Evolutionary conservation across 2,113 vertebrate species (phyloP), one percentile per base, ranked within the genome.

Genomic region (Alethe castanea): DNA sequence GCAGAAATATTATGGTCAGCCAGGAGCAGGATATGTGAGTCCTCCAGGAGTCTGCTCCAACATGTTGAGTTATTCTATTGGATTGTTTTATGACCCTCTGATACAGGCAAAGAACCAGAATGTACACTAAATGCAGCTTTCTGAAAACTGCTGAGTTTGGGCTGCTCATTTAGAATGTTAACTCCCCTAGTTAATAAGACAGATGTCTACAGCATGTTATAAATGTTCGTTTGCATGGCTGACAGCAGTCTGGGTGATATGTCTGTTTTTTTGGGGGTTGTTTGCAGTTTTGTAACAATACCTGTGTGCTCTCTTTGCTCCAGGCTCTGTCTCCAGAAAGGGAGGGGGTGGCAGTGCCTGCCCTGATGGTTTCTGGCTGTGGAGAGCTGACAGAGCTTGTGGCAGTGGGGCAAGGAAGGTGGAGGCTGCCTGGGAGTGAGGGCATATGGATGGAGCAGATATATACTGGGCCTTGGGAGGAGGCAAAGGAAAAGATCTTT

Each of bases 1-100:
- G 82, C 48, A 65, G 83, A 54, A 86, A 88, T 52, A 64, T 92
- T 86, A 17, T 35, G 90, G 95, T 92, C 92, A 88, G 72, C 67
- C 61, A 91, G 78, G 47, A 96, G 56, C 80, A 25, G 62, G 59
- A 88, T 42, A 60, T 33, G 59, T 72, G 44, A 26, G 29, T 96
- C 85, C 82, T 83, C 38, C 31, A 74, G 87, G 95, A 79, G 65
- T 19, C 77, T 23, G 76, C 79, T 72, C 24, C 88, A 81, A 22
- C 47, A 38, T 33, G 60, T 67, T n/a, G 67, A 54, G 19, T 85
- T 88, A 18, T 4, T 88, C 60, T 44, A 4, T 74, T 79, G 38
- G 87, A 59, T 82, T 62, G 59, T 8, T 95, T 94, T 85, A 86
- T 78, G 81, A 54, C 26, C 15, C 7, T 83, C 44, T 83, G 81